Percentiles rank a stretch among this genome's conserved stretches.
These are phyloP conservation scores for Enteromius anoplus DNA, from an alignment of 2,797 vertebrate genomes.

Conservation along the genomic window DNA sequence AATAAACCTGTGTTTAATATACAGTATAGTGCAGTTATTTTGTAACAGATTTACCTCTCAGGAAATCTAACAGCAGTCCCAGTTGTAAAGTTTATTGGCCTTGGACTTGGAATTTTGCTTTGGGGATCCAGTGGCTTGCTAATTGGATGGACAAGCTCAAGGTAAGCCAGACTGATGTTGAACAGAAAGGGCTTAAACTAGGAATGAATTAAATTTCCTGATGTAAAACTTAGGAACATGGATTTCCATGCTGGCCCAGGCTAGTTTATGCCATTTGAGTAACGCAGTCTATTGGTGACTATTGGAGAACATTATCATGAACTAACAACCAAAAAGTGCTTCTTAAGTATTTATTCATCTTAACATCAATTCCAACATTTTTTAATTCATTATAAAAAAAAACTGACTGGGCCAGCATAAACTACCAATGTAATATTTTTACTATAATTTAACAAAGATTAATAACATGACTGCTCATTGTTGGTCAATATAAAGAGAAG, in stretches of 20 bases:
- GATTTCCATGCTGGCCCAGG: neutral
- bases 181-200: neutral
- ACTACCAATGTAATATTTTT: neutral
- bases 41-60: conserved; percentile 58
- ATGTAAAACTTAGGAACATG: neutral
- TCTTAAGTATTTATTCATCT: neutral
- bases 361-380: neutral
- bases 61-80: conserved; percentile 86
- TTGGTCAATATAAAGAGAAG: neutral
- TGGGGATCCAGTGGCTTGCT: conserved; percentile 88
- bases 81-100: conserved; percentile 88
- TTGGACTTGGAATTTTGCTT: conserved; percentile 88
- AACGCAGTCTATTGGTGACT: neutral
- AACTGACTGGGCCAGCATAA: neutral
- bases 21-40: neutral
- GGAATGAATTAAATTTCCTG: neutral
- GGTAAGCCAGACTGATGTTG: conserved; percentile 71
- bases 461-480: neutral
- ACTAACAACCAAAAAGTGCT: no score
- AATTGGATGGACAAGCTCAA: conserved; percentile 91
- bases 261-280: neutral
- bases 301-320: no score
- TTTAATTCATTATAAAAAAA: neutral
- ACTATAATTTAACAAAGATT: neutral
- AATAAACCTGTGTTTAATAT: conserved; percentile 16